A percentile compares a stretch with the other conserved stretches of the same genome.
Conservation (phyloP, 2,113 vertebrate genomes). For the Myotis lucifugus region DNA sequence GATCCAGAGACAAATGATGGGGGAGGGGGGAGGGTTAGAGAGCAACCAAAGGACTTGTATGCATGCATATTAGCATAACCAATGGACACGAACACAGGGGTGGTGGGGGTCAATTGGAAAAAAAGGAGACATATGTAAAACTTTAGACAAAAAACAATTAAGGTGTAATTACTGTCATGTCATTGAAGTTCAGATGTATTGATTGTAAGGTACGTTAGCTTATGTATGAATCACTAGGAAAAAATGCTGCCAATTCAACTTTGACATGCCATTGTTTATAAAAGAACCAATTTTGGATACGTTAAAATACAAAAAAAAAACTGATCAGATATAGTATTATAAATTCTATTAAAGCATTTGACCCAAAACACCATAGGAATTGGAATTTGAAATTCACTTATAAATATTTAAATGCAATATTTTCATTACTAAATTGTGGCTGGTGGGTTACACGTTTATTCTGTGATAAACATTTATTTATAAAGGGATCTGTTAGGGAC, state of each 20-base stretch:
- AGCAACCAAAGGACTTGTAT: no score
- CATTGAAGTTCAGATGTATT: background rate
- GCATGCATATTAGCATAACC: no score
- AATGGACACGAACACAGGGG: no score
- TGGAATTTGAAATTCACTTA: slow-evolving; percentile 37
- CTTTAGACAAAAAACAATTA: background rate
- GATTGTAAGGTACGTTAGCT: background rate
- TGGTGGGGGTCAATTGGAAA: no score
- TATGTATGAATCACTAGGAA: background rate
- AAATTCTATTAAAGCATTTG: slow-evolving; percentile 4
- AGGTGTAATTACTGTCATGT: background rate
- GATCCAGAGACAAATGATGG: no score
- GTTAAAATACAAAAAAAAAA: slow-evolving; percentile 20
- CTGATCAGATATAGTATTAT: slow-evolving; percentile 24
- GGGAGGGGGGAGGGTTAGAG: no score
- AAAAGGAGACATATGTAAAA: no score
- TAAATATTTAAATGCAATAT: slow-evolving; percentile 21
- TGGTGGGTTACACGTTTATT: background rate
- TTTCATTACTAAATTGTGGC: slow-evolving; percentile 22
- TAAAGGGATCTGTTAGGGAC: background rate
- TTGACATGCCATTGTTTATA: background rate
- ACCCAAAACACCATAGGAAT: background rate
- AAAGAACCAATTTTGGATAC: background rate
- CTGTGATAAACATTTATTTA: slow-evolving; percentile 36
- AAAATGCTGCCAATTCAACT: background rate